Evolutionary conservation across 2,797 vertebrate genomes (phyloP).

Genomic region (Acestrorhynchus altus): DNA sequence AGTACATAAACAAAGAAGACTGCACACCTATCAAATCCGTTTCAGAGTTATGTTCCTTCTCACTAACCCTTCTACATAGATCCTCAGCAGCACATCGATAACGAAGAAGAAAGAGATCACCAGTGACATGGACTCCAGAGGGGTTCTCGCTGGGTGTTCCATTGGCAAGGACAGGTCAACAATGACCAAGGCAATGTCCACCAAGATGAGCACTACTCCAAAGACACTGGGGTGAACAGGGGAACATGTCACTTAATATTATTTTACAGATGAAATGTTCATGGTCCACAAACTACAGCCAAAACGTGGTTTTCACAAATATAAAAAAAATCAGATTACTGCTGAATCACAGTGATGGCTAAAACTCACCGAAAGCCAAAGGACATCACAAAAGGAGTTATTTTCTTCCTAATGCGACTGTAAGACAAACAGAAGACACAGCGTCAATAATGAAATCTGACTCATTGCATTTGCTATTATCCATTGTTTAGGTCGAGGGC

Average conservation of each 20-base stretch:
- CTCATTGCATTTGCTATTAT: not conserved
- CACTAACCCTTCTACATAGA: constrained; percentile 91
- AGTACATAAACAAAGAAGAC: not conserved
- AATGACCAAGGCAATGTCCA: constrained; percentile 87
- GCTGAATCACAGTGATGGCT: not conserved
- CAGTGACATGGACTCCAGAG: constrained; percentile 81
- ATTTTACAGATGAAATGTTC: not conserved
- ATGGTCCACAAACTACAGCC: not conserved
- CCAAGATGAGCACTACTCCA: constrained; percentile 86
- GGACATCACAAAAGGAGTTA: constrained; percentile 85
- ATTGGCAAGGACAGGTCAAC: constrained; percentile 75
- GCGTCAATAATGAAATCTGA: not conserved
- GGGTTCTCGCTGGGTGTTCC: constrained; percentile 62
- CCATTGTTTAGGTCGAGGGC: not conserved
- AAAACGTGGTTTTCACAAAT: not conserved
- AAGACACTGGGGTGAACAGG: constrained; percentile 79
- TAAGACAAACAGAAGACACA: constrained; percentile 26
- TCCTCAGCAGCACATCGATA: constrained; percentile 84
- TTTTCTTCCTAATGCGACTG: constrained; percentile 78
- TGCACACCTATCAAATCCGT: not conserved
- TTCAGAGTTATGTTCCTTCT: not conserved
- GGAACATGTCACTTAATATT: not conserved
- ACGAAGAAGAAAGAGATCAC: constrained; percentile 91
- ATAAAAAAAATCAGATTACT: not conserved
- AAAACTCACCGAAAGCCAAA: constrained; percentile 91